Base-by-base conservation (phyloP, 2,797 vertebrate genomes). In the Sparidentex hasta region DNA sequence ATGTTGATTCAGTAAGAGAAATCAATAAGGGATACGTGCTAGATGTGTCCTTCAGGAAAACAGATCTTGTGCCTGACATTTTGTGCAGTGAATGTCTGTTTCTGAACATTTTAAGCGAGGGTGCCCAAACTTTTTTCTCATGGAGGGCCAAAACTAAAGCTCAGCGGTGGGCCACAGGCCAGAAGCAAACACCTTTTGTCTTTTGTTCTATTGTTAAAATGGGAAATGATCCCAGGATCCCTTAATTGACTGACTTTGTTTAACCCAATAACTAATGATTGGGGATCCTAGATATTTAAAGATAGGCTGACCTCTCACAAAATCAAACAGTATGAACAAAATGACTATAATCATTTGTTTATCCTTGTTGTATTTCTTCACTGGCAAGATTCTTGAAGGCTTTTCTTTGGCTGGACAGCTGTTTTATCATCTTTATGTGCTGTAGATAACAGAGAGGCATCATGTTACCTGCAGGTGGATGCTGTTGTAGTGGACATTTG, bases 381-480 rank as follows among this genome's bases (percentile, higher is more conserved):
- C 29, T 33, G 29, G 29, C 6, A 33, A 33, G 5, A 33, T 33
- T 6, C 27, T 0, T 25, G 18, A 76, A 38, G 33, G 46, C 59
- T 54, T 38, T 20, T 18, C 33, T 43, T 11, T 8, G 29, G 50
- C 33, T 29, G 12, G 43, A 50, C 76, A 77, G 64, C 66, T 78
- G 80, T 58, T 78, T 73, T 54, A 29, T 57, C 73, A 68, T 38
- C 46, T 78, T 44, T 72, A 41, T 6, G 56, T 63, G 56, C 48
- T 54, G n/a, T 21, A 65, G 52, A 70, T 65, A 72, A 69, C 21
- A 62, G 27, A 68, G 47, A 70, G 44, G 70, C 62, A 21, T 79
- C 8, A 68, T 17, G 70, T 83, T 84, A 61, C 88, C 50, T 55
- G 71, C 85, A 88, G 86, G 76, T 85, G 89, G 65, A 21, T 20